phyloP scores from a whole-genome alignment of 2,888 invertebrate genomes.

The Philopedon plagiatum region DNA sequence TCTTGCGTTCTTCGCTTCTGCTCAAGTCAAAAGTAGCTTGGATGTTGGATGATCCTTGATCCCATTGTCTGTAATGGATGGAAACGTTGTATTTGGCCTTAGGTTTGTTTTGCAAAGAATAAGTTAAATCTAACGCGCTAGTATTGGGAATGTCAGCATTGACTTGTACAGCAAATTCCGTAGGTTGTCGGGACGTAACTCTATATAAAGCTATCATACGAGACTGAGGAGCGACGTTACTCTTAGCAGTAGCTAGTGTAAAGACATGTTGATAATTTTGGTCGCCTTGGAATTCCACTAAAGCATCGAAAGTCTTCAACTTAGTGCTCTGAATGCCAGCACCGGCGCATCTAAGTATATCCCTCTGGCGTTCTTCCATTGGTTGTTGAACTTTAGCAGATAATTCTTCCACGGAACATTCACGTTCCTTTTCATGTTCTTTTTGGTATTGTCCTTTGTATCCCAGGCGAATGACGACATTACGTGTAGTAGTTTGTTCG shows the following conservation, averaged over 20 bases:
- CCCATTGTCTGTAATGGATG: slow-evolving; percentile 71
- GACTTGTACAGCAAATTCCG: slow-evolving; percentile 70
- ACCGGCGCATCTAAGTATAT: slow-evolving; percentile 72
- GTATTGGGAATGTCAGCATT: slow-evolving; percentile 70
- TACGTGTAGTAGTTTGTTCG: slow-evolving; percentile 50
- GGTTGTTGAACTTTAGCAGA: slow-evolving; percentile 62
- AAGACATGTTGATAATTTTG: slow-evolving; percentile 70
- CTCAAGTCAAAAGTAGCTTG: slow-evolving; percentile 66
- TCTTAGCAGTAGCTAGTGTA: slow-evolving; percentile 72
- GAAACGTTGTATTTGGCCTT: slow-evolving; percentile 70
- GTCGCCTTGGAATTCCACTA: slow-evolving; percentile 72
- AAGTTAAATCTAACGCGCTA: slow-evolving; percentile 71
- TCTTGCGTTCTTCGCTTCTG: slow-evolving; percentile 70
- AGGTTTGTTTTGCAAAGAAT: slow-evolving; percentile 72
- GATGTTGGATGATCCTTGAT: slow-evolving; percentile 59
- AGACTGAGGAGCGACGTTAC: slow-evolving; percentile 72
- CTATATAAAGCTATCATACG: slow-evolving; percentile 70
- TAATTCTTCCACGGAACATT: slow-evolving; percentile 54
- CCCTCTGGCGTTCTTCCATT: slow-evolving; percentile 70
- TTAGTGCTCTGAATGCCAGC: slow-evolving; percentile 72
- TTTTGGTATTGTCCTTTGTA: slow-evolving; percentile 53
- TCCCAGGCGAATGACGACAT: slow-evolving; percentile 51
- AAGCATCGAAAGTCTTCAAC: slow-evolving; percentile 71
- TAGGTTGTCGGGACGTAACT: slow-evolving; percentile 61
- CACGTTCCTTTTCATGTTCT: slow-evolving; percentile 50